These are phyloP conservation scores for Danio albolineatus DNA, from an alignment of 2,797 vertebrate genomes.

Conservation along the genomic window DNA sequence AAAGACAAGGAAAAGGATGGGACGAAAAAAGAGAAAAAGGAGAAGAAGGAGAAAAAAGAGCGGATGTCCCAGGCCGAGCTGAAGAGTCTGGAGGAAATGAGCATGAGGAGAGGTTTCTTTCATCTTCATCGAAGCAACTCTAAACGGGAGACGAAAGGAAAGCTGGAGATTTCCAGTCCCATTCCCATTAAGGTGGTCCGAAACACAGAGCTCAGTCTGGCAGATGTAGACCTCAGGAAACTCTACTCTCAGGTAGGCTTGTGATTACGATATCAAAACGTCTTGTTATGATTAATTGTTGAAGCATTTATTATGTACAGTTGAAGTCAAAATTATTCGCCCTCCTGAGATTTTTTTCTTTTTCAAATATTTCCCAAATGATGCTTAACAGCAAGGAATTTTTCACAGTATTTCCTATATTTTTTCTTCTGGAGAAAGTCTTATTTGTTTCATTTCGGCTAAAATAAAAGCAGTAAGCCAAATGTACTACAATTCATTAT, in stretches of 20 bases:
- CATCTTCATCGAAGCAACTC: conserved; percentile 86
- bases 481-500: too few species aligned
- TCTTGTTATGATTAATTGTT: too few species aligned
- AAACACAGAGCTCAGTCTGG: conserved; percentile 86
- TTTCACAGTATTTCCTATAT: too few species aligned
- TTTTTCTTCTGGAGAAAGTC: too few species aligned
- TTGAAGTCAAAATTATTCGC: too few species aligned
- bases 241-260: conserved; percentile 67
- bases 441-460: too few species aligned
- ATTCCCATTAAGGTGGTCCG: conserved; percentile 96
- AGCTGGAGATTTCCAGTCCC: conserved; percentile 94
- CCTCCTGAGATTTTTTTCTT: too few species aligned
- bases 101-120: conserved; percentile 93
- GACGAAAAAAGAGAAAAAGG: conserved; percentile 77
- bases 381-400: too few species aligned
- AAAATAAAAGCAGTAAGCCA: too few species aligned
- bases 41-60: conserved; percentile 81
- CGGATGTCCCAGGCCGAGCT: conserved; percentile 82
- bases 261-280: too few species aligned
- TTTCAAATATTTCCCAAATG: too few species aligned
- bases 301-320: too few species aligned
- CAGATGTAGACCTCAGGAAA: conserved; percentile 80
- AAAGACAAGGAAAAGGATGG: conserved; percentile 76
- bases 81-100: conserved; percentile 90
- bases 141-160: conserved; percentile 87